Evolutionary conservation across 2,113 vertebrate species (phyloP).

Genomic region (Lamprologus lemairii): DNA sequence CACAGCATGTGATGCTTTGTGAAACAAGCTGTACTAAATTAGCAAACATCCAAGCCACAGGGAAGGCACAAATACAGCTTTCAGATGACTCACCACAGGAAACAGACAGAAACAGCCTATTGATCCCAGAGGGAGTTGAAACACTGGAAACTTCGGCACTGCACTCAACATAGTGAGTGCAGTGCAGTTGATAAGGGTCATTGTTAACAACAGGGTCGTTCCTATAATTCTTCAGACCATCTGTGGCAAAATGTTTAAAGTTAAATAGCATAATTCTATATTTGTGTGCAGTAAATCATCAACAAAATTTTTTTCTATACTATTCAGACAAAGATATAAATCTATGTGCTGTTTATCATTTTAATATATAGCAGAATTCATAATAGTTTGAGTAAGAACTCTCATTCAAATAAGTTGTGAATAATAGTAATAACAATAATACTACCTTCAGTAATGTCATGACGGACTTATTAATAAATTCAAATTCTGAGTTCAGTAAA

Average conservation of each 20-base stretch:
- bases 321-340: not conserved
- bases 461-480: not conserved
- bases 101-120: not conserved
- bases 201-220: not conserved
- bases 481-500: not conserved
- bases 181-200: not conserved
- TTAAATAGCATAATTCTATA: not conserved
- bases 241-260: not conserved
- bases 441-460: not conserved
- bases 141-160: not conserved
- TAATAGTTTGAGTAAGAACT: not conserved
- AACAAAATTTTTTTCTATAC: not conserved
- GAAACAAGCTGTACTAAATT: constrained; percentile 19
- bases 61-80: not conserved
- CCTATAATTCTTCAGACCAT: not conserved
- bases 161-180: not conserved
- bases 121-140: constrained; percentile 14
- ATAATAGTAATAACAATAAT: not conserved
- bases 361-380: not conserved
- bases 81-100: constrained; percentile 41
- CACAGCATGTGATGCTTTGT: constrained; percentile 27
- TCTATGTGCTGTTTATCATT: not conserved
- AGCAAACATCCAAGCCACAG: constrained; percentile 13
- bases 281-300: not conserved
- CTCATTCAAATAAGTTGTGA: not conserved